Evolutionary conservation across 2,113 vertebrate genomes (phyloP), one percentile per base, ranked within the genome.

Genomic region (Triplophysa tibetana): DNA sequence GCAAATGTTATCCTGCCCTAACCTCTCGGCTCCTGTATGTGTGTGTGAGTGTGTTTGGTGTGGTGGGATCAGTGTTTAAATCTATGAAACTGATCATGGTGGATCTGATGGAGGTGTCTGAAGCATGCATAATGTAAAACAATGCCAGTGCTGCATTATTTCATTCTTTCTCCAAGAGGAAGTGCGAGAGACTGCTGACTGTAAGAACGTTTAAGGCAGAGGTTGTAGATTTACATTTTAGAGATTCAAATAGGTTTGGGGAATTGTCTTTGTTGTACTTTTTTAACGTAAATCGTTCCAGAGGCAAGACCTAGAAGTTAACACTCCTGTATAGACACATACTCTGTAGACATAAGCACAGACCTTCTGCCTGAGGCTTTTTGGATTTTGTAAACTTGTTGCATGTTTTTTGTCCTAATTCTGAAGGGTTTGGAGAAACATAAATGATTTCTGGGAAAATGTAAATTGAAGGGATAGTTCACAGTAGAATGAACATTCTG

Each of bases 1-100:
- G 82, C 82, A 85, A 86, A 85, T 72, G 75, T 85, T 85, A 88
- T 80, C 88, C 84, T 62, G 70, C 45, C 64, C 73, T 75, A 75
- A 78, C 70, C 33, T 80, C 81, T 67, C 70, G 24, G 66, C 54
- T 75, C 61, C 23, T 8, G 50, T 68, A 11, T 45, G 29, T 70
- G 41, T 63, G 72, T 45, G n/a, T 8, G 50, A 65, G 29, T 45
- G 50, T 24, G 66, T 38, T 61, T 33, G 45, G 24, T 50, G 33
- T 50, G 79, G 67, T 69, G 12, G 56, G 54, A 29, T 64, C n/a
- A 74, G 61, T 26, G 78, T 68, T 74, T 48, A 52, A 33, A 75
- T 79, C 38, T 26, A 19, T 79, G 74, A 81, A 70, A 38, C 63
- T 69, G 69, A 70, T 75, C 72, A 48, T 50, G 8, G 0, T 8